A percentile compares a stretch with the other conserved stretches of the same genome.
These are phyloP conservation scores for Beris morrisii DNA, from an alignment of 2,888 invertebrate genomes.

Conservation along the genomic window DNA sequence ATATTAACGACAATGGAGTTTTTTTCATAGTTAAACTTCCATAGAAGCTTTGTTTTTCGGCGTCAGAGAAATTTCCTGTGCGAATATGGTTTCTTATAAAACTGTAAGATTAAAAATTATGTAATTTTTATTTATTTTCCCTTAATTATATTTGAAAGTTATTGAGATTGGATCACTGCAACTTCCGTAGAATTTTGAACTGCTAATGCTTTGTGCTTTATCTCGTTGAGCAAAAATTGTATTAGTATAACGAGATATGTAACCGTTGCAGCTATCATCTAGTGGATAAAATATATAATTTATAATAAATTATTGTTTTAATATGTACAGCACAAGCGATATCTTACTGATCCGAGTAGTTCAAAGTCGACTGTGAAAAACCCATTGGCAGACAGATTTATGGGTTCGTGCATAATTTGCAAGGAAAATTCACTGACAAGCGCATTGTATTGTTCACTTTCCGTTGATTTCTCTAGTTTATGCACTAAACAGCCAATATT, in stretches of 20 bases:
- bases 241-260: constrained; percentile 53
- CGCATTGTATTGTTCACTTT: constrained; percentile 51
- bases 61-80: too few species aligned
- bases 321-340: neutral
- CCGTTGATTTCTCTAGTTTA: constrained; percentile 49
- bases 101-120: too few species aligned
- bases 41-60: too few species aligned
- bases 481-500: constrained; percentile 51
- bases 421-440: constrained; percentile 52
- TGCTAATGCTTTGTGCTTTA: constrained; percentile 1
- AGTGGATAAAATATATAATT: constrained; percentile 23
- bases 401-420: constrained; percentile 53
- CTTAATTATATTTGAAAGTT: too few species aligned
- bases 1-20: too few species aligned
- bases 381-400: constrained; percentile 52
- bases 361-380: constrained; percentile 53
- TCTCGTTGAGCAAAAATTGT: constrained; percentile 52
- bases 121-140: too few species aligned
- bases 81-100: too few species aligned
- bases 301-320: neutral
- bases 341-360: constrained; percentile 50
- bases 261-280: constrained; percentile 52
- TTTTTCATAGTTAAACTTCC: too few species aligned
- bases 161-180: neutral
- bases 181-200: neutral